Percentiles rank a stretch among this genome's conserved stretches.
Conservation (phyloP, 1,140 invertebrate genomes). For the Bombus consobrinus region DNA sequence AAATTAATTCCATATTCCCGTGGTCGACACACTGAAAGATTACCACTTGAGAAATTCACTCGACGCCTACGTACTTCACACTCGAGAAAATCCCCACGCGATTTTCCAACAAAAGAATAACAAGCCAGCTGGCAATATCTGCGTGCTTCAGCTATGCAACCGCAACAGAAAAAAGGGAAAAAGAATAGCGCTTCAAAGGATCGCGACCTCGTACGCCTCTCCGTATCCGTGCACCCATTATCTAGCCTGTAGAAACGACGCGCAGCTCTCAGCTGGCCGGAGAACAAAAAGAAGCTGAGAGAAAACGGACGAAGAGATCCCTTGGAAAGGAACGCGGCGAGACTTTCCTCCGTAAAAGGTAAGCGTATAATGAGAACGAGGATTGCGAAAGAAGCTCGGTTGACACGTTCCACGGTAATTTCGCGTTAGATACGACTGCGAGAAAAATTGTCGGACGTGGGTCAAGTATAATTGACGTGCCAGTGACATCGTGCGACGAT, state of each 20-base stretch:
- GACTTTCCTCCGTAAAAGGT: slow-evolving; percentile 20
- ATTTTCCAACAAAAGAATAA: not conserved
- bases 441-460: not conserved
- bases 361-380: slow-evolving; percentile 13
- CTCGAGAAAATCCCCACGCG: not conserved
- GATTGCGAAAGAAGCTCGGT: slow-evolving; percentile 24
- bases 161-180: not conserved
- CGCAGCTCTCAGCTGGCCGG: no score
- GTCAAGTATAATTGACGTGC: slow-evolving; percentile 49
- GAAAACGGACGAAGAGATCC: not conserved
- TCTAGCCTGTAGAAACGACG: not conserved
- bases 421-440: slow-evolving; percentile 25
- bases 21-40: no score
- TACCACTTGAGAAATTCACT: not conserved
- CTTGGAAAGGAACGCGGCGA: not conserved
- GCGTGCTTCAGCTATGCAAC: not conserved
- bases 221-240: not conserved
- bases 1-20: no score
- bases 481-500: slow-evolving; percentile 19
- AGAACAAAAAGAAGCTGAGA: not conserved
- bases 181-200: not conserved
- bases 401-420: slow-evolving; percentile 33
- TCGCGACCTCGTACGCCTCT: not conserved
- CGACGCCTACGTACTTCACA: not conserved
- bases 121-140: not conserved